Percentiles rank a stretch among this genome's conserved stretches.
phyloP scores from a whole-genome alignment of 2,113 vertebrate species.

The Phylloscopus trochilus region DNA sequence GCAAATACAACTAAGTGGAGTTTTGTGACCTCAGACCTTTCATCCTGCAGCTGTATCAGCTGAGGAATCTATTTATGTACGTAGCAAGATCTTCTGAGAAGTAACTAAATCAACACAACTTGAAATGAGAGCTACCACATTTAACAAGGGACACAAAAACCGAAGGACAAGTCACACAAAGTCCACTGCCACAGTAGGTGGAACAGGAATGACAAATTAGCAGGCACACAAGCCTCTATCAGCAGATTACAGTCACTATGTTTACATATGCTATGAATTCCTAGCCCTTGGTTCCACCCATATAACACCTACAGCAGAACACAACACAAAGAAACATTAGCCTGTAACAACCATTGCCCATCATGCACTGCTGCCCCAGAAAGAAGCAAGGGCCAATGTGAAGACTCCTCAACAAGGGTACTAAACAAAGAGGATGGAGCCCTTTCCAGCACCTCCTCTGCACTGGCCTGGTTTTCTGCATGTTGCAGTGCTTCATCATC shows the following conservation, averaged over 20 bases:
- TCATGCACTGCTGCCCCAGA: rapidly evolving
- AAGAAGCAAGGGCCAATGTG: not conserved
- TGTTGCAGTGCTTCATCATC: not conserved
- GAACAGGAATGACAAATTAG: not conserved
- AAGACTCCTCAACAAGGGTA: not conserved
- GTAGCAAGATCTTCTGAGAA: not conserved
- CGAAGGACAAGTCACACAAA: not conserved
- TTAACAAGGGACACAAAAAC: not conserved
- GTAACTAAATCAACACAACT: not conserved
- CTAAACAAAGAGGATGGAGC: not conserved
- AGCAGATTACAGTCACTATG: conserved; percentile 30
- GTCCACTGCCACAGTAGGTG: not conserved
- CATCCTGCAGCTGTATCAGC: not conserved
- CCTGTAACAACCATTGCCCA: not conserved
- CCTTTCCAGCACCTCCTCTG: not conserved
- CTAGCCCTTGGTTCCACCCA: not conserved
- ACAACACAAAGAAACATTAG: not conserved
- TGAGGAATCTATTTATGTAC: conserved; percentile 1
- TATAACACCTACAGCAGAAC: not conserved
- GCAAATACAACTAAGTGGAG: not conserved
- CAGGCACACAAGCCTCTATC: not conserved
- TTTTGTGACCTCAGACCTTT: not conserved
- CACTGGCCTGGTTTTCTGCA: not conserved
- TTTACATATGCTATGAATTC: not conserved
- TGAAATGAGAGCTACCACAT: not conserved